Evolutionary conservation across 2,113 vertebrate genomes (phyloP).

Genomic region (Neofelis nebulosa): DNA sequence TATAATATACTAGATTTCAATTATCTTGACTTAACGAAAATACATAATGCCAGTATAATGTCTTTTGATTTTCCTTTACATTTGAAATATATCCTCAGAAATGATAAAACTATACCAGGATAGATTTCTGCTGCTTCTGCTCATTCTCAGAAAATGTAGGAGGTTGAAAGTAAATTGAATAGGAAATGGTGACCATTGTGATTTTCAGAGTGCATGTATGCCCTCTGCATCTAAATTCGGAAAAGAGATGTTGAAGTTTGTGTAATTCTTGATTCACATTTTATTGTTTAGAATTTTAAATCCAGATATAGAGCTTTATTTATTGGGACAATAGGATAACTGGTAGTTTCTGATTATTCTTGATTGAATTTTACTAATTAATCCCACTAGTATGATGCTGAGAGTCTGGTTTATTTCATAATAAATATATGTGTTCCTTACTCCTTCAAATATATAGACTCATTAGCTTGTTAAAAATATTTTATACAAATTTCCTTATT

Average conservation of each 20-base stretch:
- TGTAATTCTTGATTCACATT: not conserved
- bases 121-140: not conserved
- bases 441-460: not conserved
- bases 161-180: not conserved
- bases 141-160: not conserved
- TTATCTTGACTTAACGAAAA: not conserved
- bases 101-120: not conserved
- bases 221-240: conserved; percentile 6
- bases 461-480: not conserved
- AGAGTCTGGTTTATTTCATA: conserved; percentile 6
- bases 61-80: conserved; percentile 11
- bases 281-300: conserved; percentile 45
- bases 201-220: not conserved
- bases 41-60: not conserved
- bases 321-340: not conserved
- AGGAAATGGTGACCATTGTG: not conserved
- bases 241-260: not conserved
- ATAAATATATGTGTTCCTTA: not conserved
- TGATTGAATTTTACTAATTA: conserved; percentile 3
- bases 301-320: not conserved
- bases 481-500: not conserved
- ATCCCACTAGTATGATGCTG: not conserved
- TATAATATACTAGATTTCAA: not conserved
- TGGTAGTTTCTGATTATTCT: not conserved
- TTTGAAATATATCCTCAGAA: conserved; percentile 20